phyloP scores from a whole-genome alignment of 2,113 vertebrate genomes.

The rat (Rattus norvegicus) region GRCr8 NC_086023.1:33269001-33269500 shows the following conservation, averaged over 20 bases:
- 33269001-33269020: neutral
- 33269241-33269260: neutral
- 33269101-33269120: neutral
- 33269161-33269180: neutral
- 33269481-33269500: neutral
- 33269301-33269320: neutral
- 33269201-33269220: neutral
- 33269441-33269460: neutral
- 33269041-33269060: neutral
- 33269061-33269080: neutral
- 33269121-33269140: neutral
- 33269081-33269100: neutral
- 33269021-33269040: constrained; percentile 11
- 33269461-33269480: neutral
- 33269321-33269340: neutral
- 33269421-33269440: neutral
- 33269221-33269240: neutral
- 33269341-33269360: neutral
- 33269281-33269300: neutral
- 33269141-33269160: neutral
- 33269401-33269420: neutral
- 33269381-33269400: neutral
- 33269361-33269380: neutral
- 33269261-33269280: neutral
- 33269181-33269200: neutral